Percentiles rank a stretch among this genome's conserved stretches.
Conservation (phyloP, 2,888 invertebrate species). For the Thalpophila matura region DNA sequence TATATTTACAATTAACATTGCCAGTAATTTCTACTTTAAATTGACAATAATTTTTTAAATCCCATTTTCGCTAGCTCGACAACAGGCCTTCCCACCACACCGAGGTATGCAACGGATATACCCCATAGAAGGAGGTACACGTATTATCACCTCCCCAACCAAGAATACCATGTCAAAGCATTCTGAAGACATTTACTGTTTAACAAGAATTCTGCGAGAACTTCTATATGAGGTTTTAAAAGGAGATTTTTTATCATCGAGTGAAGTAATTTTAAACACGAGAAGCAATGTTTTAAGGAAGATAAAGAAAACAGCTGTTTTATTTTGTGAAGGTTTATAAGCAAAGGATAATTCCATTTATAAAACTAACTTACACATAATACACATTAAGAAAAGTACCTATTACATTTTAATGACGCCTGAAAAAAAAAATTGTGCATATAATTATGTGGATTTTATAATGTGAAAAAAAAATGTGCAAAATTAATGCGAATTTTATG, state of each 20-base stretch:
- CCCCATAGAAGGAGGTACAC: conserved; percentile 39
- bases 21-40: background rate
- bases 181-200: conserved; percentile 24
- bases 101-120: conserved; percentile 37
- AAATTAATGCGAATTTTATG: too few species aligned
- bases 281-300: conserved; percentile 7
- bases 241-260: conserved; percentile 24
- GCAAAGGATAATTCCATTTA: too few species aligned
- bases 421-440: too few species aligned
- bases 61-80: background rate
- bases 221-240: conserved; percentile 13
- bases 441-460: too few species aligned
- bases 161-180: conserved; percentile 36
- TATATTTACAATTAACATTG: too few species aligned
- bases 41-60: background rate
- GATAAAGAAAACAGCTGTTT: conserved; percentile 9
- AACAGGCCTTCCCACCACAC: conserved; percentile 22
- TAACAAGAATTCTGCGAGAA: conserved; percentile 28
- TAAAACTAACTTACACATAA: background rate
- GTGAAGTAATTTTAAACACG: background rate
- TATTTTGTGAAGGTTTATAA: conserved; percentile 1
- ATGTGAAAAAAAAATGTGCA: too few species aligned
- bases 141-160: conserved; percentile 41
- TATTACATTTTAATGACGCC: too few species aligned
- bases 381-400: too few species aligned